phyloP scores from a whole-genome alignment of 2,797 vertebrate species.

The Dromococcyx pavoninus region DNA sequence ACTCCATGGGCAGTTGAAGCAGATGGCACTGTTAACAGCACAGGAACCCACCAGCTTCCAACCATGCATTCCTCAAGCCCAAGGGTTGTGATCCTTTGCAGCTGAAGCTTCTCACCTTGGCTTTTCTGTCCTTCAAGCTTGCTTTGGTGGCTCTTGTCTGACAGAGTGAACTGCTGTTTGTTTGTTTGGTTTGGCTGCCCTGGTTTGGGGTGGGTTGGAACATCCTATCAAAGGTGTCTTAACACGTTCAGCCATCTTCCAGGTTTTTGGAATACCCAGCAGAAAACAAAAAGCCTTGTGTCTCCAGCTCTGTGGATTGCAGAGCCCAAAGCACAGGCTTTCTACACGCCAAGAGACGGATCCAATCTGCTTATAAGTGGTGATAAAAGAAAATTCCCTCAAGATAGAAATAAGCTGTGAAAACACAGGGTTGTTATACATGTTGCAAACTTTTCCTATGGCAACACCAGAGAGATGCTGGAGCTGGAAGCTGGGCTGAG shows the following conservation, averaged over 20 bases:
- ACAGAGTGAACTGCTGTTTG: conserved; percentile 6
- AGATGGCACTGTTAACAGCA: background rate
- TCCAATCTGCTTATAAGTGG: background rate
- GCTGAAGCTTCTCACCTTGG: background rate
- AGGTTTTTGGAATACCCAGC: conserved; percentile 48
- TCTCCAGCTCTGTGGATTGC: conserved; percentile 19
- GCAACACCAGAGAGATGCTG: background rate
- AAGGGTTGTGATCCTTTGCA: background rate
- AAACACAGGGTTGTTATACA: background rate
- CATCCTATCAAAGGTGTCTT: conserved; percentile 50
- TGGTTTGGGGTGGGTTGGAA: conserved; percentile 20
- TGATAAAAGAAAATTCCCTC: conserved; percentile 35
- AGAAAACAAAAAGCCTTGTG: conserved; percentile 58
- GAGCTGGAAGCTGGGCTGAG: conserved; percentile 2
- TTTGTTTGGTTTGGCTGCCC: conserved; percentile 54
- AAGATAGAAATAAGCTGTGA: background rate
- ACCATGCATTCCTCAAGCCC: rapidly evolving
- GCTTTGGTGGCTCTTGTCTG: background rate
- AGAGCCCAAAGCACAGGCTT: conserved; percentile 32
- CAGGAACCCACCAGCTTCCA: background rate
- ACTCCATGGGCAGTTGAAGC: background rate
- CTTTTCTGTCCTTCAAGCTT: background rate
- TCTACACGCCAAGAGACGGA: background rate
- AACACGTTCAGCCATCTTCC: conserved; percentile 64
- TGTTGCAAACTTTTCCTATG: background rate